Evolutionary conservation across 2,113 vertebrate genomes (phyloP).

Genomic region (Salvator merianae): DNA sequence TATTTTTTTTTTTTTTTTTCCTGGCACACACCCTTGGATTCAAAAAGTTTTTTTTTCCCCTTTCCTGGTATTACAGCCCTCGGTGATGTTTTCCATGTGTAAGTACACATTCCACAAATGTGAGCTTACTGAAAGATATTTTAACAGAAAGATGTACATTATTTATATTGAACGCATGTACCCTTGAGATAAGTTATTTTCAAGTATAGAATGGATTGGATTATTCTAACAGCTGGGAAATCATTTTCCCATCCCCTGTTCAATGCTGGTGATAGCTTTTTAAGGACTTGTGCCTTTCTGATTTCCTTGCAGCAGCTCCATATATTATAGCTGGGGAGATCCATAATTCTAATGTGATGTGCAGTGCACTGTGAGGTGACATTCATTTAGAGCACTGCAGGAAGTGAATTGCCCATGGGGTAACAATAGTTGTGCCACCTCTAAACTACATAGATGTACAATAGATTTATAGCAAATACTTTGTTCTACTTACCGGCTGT

Average conservation of each 20-base stretch:
- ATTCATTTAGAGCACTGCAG: constrained; percentile 41
- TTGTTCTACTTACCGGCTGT: constrained; percentile 39
- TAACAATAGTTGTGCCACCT: not conserved
- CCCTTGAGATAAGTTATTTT: constrained; percentile 22
- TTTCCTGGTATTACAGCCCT: not conserved
- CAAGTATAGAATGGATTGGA: constrained; percentile 8
- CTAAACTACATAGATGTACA: not conserved
- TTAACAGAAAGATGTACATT: not conserved
- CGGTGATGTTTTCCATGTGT: not conserved
- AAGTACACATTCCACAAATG: not conserved
- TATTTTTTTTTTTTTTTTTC: not conserved
- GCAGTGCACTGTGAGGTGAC: constrained; percentile 9
- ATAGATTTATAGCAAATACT: constrained; percentile 19
- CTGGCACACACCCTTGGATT: not conserved
- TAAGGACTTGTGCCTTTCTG: constrained; percentile 40
- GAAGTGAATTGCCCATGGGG: constrained; percentile 35
- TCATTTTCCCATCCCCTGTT: constrained; percentile 32
- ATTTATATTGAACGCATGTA: not conserved
- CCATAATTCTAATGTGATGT: constrained; percentile 29
- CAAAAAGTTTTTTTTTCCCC: not conserved
- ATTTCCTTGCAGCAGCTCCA: not conserved
- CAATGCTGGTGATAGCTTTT: constrained; percentile 47
- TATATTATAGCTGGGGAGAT: constrained; percentile 37
- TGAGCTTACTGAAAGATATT: not conserved
- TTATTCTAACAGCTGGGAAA: constrained; percentile 34